Conservation (phyloP, 2,797 vertebrate genomes). For the Molossus molossus region DNA sequence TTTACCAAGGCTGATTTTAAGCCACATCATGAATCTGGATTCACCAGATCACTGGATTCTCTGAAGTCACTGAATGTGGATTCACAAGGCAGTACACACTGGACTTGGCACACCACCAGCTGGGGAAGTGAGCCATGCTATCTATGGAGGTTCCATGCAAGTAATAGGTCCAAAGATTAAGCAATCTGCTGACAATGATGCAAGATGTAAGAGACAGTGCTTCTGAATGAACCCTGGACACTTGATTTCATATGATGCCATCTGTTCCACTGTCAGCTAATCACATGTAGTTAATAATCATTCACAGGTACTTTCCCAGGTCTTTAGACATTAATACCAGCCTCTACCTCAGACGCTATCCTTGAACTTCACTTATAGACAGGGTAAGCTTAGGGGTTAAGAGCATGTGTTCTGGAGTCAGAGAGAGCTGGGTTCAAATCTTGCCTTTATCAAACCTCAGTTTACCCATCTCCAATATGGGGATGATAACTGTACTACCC, state of each 20-base stretch:
- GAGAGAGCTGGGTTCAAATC: constrained; percentile 15
- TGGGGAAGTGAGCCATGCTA: not conserved
- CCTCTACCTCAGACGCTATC: not conserved
- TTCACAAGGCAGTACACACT: not conserved
- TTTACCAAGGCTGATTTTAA: constrained; percentile 32
- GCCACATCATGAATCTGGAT: not conserved
- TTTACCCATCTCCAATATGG: not conserved
- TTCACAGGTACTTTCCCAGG: not conserved
- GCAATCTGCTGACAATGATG: constrained; percentile 58
- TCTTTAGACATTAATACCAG: constrained; percentile 3
- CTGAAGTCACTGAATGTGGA: not conserved
- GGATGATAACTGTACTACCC: not conserved
- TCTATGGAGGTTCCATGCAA: not conserved
- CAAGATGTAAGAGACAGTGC: constrained; percentile 16
- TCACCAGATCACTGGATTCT: not conserved
- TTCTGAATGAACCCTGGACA: constrained; percentile 6
- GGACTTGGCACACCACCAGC: not conserved
- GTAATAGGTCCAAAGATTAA: constrained; percentile 63
- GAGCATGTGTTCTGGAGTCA: not conserved
- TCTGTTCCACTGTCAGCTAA: not conserved
- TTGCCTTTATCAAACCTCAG: not conserved
- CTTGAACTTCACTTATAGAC: not conserved
- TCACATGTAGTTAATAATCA: constrained; percentile 62
- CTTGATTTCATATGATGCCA: constrained; percentile 43
- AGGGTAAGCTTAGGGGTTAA: not conserved